Percentiles rank a stretch among this genome's conserved stretches.
Conservation (phyloP, 2,888 invertebrate species). For the Scaptomyza polygonia region DNA sequence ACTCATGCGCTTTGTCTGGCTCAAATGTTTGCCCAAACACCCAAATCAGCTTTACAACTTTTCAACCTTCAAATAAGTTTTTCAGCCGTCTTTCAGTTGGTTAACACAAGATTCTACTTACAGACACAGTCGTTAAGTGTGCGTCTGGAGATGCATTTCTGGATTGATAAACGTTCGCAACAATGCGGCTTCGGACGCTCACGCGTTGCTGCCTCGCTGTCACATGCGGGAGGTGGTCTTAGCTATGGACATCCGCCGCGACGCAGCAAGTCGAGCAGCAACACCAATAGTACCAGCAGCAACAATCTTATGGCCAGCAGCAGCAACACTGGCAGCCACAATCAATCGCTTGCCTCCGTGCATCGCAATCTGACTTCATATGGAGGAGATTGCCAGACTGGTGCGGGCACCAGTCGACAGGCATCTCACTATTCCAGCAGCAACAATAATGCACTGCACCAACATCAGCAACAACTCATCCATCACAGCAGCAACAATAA, state of each 20-base stretch:
- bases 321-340: constrained; percentile 40
- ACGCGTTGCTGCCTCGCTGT: constrained; percentile 88
- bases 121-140: constrained; percentile 42
- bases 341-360: constrained; percentile 51
- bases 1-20: constrained; percentile 74
- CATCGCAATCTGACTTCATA: constrained; percentile 58
- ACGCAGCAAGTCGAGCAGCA: constrained; percentile 85
- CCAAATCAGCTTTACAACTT: constrained; percentile 1
- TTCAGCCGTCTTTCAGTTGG: constrained; percentile 26
- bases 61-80: constrained; percentile 60
- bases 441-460: constrained; percentile 53
- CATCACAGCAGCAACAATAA: constrained; percentile 53
- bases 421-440: constrained; percentile 51
- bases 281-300: constrained; percentile 48
- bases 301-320: constrained; percentile 36
- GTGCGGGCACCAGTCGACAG: constrained; percentile 68
- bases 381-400: constrained; percentile 39
- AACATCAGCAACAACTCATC: constrained; percentile 37
- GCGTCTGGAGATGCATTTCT: constrained; percentile 89
- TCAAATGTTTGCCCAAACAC: constrained; percentile 20
- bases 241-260: constrained; percentile 85
- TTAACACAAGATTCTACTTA: constrained; percentile 36
- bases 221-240: constrained; percentile 86
- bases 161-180: constrained; percentile 93
- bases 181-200: constrained; percentile 90